Evolutionary conservation across 2,113 vertebrate species (phyloP), one percentile per base, ranked within the genome.

Genomic region (Etheostoma cragini): DNA sequence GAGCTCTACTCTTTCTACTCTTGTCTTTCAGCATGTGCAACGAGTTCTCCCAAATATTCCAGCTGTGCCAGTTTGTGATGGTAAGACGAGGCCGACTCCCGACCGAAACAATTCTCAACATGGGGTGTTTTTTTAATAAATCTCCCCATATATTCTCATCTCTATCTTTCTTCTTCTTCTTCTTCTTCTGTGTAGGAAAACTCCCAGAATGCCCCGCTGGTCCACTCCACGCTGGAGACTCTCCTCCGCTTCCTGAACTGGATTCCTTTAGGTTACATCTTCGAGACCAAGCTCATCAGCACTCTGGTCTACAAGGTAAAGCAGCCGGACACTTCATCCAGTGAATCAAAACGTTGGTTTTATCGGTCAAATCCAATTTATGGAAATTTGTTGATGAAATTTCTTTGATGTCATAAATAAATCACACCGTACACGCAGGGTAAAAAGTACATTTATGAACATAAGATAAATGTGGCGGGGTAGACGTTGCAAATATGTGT

Each of bases 211-310:
- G 98, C 98, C 85, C 97, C 98, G 17, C 95, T 99, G 93, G 97
- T 98, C 84, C 97, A 98, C 12, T 97, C 98, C 63, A 99, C 98
- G 15, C 94, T 98, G 91, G 97, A 99, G 95, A 99, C 97, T 0
- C 94, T 99, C 47, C 95, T 99, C 11, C 96, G 98, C 87, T 99
- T 99, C 90, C 95, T 98, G 66, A 99, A 99, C 89, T 99, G 98
- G 98, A 99, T 99, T 95, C 98, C 98, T 21, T 93, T 99, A 84
- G 98, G 98, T 62, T 99, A 99, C 92, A 98, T 99, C 92, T 99
- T 98, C 92, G 98, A 99, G 94, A 99, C 98, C 80, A 99, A 98
- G 88, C 94, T 98, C 90, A 99, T 98, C 93, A 98, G 97, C 94
- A 98, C 97, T 38, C 94, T 99, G 94, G 97, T 99, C 90, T 99